Evolutionary conservation across 1,140 invertebrate genomes (phyloP), one percentile per base, ranked within the genome.

Genomic region (Notospermus geniculatus): DNA sequence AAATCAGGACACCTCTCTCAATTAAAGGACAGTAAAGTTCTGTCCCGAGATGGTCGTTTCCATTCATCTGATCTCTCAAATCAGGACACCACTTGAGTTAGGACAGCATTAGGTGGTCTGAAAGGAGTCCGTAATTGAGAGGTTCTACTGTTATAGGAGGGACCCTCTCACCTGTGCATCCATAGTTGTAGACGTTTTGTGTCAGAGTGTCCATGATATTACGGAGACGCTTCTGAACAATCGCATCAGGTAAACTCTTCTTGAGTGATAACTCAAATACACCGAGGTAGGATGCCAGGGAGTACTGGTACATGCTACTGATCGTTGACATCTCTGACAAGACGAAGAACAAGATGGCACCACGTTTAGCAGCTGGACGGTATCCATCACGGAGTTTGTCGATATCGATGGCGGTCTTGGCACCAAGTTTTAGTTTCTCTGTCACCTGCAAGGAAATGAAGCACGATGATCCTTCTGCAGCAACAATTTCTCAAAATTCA

Each of bases 271-370:
- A 88, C 17, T 85, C 83, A 71, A 95, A 95, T 0, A 95, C 89
- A 58, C 90, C 76, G 9, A 81, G 72, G 59, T 80, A 80, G 2
- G 79, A 73, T 11, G 84, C 86, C 25, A 96, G 78, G 0, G 92
- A 93, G 78, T 94, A 94, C 70, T 95, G 92, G 75, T 96, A 96
- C 91, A 95, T 95, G 13, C 85, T 81, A 76, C 92, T 92, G 0
- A 96, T 88, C 0, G 84, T 82, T 0, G 90, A 86, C 90, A 95
- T 90, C 73, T 95, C 91, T 0, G 89, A 86, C 9, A 96, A 78
- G 2, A 93, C 89, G 74, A 95, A 95, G 77, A 95, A 95, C 23
- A 95, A 80, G 57, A 94, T 89, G 11, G 92, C 91, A 15, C 92
- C 92, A 57, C 91, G 84, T 68, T 87, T 88, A 0, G 92, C 91